Percentiles rank a stretch among this genome's conserved stretches.
Conservation (phyloP, 2,797 vertebrate species). For the Rhinophrynus dorsalis region DNA sequence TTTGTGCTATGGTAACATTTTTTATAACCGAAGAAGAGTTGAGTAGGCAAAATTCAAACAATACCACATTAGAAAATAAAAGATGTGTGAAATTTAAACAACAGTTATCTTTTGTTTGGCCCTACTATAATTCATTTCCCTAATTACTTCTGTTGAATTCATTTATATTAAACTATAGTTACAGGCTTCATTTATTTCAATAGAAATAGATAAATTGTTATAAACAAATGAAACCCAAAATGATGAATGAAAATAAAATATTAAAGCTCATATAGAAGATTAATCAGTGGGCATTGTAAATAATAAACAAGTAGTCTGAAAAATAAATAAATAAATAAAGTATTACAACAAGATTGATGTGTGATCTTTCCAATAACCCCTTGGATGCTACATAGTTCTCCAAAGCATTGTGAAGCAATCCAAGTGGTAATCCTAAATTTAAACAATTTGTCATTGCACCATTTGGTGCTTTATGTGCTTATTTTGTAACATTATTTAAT, state of each 20-base stretch:
- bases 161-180: not conserved
- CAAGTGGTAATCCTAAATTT: not conserved
- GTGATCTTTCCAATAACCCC: conserved; percentile 5
- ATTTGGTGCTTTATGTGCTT: not conserved
- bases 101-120: conserved; percentile 30
- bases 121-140: conserved; percentile 10
- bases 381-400: too few species aligned
- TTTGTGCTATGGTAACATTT: conserved; percentile 21
- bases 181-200: not conserved
- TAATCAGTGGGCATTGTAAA: not conserved
- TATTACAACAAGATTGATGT: not conserved
- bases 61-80: conserved; percentile 11
- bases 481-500: not conserved
- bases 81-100: conserved; percentile 13
- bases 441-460: conserved; percentile 4
- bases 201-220: not conserved
- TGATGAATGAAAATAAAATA: not conserved
- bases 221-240: not conserved
- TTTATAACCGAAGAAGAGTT: conserved; percentile 3
- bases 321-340: not conserved
- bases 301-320: not conserved
- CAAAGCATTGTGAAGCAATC: too few species aligned
- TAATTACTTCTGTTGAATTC: conserved; percentile 13
- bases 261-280: not conserved
- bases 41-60: conserved; percentile 26